Evolutionary conservation across 2,888 invertebrate genomes (phyloP).

Genomic region (Calameuta filiformis): DNA sequence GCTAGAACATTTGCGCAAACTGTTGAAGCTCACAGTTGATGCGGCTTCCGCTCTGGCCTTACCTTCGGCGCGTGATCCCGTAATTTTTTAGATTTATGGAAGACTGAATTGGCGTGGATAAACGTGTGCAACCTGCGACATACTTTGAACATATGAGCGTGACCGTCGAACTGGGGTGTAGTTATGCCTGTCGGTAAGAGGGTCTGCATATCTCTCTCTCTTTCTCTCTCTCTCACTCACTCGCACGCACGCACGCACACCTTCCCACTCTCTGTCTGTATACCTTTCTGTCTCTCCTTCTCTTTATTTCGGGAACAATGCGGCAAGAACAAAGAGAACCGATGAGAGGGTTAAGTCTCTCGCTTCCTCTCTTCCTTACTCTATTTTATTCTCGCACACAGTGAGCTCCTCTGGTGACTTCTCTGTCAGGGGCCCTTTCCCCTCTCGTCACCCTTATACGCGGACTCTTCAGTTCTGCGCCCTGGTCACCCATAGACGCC

Average conservation of each 20-base stretch:
- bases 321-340: constrained; percentile 30
- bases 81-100: too few relatives aligned
- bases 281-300: constrained; percentile 11
- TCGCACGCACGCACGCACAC: constrained; percentile 9
- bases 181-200: neutral
- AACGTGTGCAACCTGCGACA: too few relatives aligned
- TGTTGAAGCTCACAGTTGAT: too few relatives aligned
- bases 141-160: too few relatives aligned
- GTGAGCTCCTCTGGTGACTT: too few relatives aligned
- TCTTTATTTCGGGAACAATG: constrained; percentile 13
- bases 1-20: too few relatives aligned
- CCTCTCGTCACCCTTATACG: neutral
- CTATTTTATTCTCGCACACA: too few relatives aligned
- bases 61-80: too few relatives aligned
- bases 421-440: neutral
- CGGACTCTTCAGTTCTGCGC: constrained; percentile 4
- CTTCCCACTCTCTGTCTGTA: neutral
- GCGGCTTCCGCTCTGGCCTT: too few relatives aligned
- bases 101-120: too few relatives aligned
- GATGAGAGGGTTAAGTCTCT: constrained; percentile 28
- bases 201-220: constrained; percentile 15
- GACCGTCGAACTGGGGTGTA: too few relatives aligned
- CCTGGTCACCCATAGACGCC: constrained; percentile 25
- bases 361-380: neutral
- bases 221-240: constrained; percentile 22